phyloP scores from a whole-genome alignment of 2,797 vertebrate species.

The Neopelma chrysocephalum region DNA sequence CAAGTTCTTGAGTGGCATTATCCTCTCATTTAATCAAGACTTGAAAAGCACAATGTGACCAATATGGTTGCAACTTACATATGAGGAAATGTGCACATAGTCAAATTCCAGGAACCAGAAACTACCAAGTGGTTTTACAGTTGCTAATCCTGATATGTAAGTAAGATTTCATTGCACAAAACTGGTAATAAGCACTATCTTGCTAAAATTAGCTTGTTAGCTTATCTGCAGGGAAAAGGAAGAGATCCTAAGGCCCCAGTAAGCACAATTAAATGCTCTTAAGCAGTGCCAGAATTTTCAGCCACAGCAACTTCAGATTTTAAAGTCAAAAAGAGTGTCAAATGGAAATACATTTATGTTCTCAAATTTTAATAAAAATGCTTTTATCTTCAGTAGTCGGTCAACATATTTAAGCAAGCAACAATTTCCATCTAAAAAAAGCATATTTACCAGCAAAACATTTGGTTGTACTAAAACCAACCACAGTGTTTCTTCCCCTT shows the following conservation, averaged over 20 bases:
- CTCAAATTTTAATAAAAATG: neutral
- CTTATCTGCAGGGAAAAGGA: neutral
- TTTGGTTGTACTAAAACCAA: constrained; percentile 41
- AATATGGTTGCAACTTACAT: neutral
- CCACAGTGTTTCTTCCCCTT: constrained; percentile 28
- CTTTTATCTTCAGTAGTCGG: neutral
- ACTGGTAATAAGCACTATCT: neutral
- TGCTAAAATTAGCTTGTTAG: neutral
- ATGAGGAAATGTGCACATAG: neutral
- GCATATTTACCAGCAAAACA: constrained; percentile 47
- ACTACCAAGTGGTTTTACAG: neutral
- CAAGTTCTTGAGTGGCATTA: neutral
- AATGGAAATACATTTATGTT: neutral
- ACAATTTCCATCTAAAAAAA: neutral
- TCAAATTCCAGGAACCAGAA: constrained; percentile 1
- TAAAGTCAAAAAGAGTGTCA: neutral
- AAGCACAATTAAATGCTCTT: neutral
- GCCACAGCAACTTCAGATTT: neutral
- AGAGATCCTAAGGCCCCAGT: neutral
- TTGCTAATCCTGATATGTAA: neutral
- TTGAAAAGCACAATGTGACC: neutral
- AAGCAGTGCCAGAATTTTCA: neutral
- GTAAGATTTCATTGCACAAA: neutral
- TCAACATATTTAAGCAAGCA: neutral
- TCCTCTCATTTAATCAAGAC: neutral